Base-by-base conservation (phyloP, 2,113 vertebrate genomes). In the Origma solitaria region DNA sequence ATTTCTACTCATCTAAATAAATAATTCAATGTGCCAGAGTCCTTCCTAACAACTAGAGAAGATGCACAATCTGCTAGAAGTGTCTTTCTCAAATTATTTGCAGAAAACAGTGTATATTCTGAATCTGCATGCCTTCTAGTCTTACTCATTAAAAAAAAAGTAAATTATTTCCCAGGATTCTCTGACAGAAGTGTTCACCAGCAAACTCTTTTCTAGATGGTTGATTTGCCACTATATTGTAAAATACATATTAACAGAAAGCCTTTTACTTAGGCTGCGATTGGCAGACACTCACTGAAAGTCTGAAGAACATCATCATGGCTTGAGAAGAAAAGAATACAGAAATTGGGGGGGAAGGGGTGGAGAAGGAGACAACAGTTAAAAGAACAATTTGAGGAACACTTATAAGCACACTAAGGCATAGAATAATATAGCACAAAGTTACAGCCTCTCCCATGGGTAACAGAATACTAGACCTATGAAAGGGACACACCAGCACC, bases 31-130 rank as follows among this genome's bases (percentile, higher is more conserved):
- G 22, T 89, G 82, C 90, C 70, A 77, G 73, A 93, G 61, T 64
- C 91, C 92, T 94, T 88, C 88, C 92, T 94, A 90, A 75, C 65
- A 82, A 68, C 73, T 23, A 51, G 50, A 95, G 77, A 90, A 96
- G 68, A 95, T 87, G 75, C 78, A 86, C 93, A 94, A 78, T 95
- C 94, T 97, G 85, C 76, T 82, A 70, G 70, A 92, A 96, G 69
- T 66, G 69, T 86, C 92, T 97, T 89, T 95, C 87, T 92, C 94
- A 91, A 92, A 95, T 96, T 90, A 96, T 97, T 97, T 97, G 96
- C 95, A 91, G 87, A 96, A 97, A 97, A 92, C 94, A 95, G 80
- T 56, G 81, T 68, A 50, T 90, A 83, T 90, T 97, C 78, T 88
- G 93, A 96, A 96, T 97, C 95, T 97, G 95, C 15, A 88, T 89